Conservation (phyloP, 2,888 invertebrate genomes). For the Corythucha ciliata region DNA sequence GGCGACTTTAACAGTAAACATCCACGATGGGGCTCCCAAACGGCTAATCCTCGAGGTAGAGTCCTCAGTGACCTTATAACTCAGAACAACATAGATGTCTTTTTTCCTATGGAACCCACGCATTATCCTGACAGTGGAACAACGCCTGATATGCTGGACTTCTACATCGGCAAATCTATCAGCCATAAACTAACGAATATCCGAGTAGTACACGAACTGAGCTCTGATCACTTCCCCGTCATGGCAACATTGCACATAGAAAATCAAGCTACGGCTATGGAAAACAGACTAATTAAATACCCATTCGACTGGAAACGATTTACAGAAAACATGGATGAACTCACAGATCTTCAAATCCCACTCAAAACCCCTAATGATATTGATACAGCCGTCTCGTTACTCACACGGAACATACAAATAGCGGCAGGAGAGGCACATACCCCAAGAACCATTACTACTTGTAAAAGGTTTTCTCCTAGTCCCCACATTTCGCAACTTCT, state of each 20-base stretch:
- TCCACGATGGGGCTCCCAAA: slow-evolving; percentile 6
- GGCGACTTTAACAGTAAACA: slow-evolving; percentile 13
- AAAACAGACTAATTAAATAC: not conserved
- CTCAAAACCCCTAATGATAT: slow-evolving; percentile 13
- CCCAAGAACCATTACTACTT: not conserved
- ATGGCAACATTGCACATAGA: not conserved
- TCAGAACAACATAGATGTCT: not conserved
- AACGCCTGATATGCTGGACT: slow-evolving; percentile 13
- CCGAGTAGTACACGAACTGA: not conserved
- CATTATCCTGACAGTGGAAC: slow-evolving; percentile 11
- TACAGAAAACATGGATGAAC: slow-evolving; percentile 1
- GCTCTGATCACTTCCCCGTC: slow-evolving; percentile 12
- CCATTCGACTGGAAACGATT: slow-evolving; percentile 5
- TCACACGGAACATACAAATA: slow-evolving; percentile 5
- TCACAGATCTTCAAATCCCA: not conserved
- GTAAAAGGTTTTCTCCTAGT: not conserved
- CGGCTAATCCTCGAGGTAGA: slow-evolving; percentile 11
- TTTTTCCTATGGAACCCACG: slow-evolving; percentile 9
- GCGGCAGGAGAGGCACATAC: not conserved
- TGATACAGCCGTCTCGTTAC: not conserved
- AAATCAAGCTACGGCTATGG: not conserved
- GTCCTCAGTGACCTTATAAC: not conserved
- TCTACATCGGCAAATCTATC: slow-evolving; percentile 4
- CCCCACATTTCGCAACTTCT: not conserved
- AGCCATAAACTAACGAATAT: not conserved